Conservation (phyloP, 2,888 invertebrate genomes). For the Antitype chi region DNA sequence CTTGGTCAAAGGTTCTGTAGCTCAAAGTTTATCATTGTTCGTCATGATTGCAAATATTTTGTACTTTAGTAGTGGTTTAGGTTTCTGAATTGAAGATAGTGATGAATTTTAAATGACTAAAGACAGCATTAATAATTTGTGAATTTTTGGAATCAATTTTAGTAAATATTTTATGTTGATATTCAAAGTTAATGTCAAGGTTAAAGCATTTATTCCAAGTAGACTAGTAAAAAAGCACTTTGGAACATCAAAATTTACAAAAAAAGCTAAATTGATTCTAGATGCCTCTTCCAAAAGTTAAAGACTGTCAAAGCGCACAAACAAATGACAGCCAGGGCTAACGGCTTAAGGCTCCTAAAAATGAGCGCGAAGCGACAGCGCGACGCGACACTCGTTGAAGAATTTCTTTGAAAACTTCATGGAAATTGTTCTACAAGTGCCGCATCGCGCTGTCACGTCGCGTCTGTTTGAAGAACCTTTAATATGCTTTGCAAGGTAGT, state of each 20-base stretch:
- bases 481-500: not conserved
- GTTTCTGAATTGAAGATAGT: not conserved
- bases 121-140: not conserved
- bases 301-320: too few species aligned
- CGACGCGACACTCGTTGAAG: too few species aligned
- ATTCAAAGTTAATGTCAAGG: not conserved
- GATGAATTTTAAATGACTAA: not conserved
- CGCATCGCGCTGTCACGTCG: too few species aligned
- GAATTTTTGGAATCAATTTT: not conserved
- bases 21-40: slow-evolving; percentile 36
- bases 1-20: slow-evolving; percentile 14
- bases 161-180: not conserved
- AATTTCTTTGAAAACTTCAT: too few species aligned
- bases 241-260: not conserved
- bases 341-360: too few species aligned
- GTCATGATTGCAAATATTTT: slow-evolving; percentile 20
- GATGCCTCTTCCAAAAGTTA: too few species aligned
- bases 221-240: not conserved
- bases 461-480: too few species aligned
- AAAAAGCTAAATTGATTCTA: not conserved
- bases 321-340: too few species aligned
- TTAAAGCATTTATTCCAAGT: not conserved
- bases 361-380: too few species aligned
- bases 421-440: too few species aligned
- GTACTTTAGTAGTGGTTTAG: not conserved